These are phyloP conservation scores for Cryptoleucopteryx plumbea DNA, from an alignment of 2,113 vertebrate genomes.

Conservation along the genomic window DNA sequence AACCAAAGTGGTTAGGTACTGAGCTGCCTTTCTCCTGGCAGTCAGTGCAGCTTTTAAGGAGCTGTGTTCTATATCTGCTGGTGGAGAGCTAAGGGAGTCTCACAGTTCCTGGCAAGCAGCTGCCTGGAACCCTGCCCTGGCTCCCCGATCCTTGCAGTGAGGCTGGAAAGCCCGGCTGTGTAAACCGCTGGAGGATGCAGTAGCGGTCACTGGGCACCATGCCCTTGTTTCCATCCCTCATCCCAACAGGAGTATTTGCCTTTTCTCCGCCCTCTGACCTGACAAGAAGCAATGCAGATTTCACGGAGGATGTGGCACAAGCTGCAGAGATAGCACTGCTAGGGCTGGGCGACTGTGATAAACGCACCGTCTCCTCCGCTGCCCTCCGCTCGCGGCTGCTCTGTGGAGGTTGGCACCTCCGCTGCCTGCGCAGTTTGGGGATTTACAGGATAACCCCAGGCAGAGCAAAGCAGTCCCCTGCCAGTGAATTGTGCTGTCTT, in stretches of 20 bases:
- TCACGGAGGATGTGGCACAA: not conserved
- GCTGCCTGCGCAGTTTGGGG: not conserved
- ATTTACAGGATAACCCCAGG: not conserved
- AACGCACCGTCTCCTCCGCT: not conserved
- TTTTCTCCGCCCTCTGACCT: not conserved
- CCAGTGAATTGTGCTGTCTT: not conserved
- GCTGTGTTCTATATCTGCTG: not conserved
- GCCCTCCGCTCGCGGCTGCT: not conserved
- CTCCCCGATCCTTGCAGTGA: fast-evolving
- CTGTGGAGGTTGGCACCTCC: fast-evolving
- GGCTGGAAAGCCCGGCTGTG: not conserved
- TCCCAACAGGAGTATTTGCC: not conserved
- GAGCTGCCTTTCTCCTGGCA: not conserved
- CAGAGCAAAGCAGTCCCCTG: not conserved
- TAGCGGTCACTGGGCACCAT: not conserved
- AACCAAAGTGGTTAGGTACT: not conserved
- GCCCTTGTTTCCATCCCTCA: not conserved
- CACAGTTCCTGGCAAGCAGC: not conserved
- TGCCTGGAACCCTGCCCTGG: not conserved
- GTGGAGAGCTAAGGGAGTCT: not conserved
- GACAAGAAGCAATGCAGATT: not conserved
- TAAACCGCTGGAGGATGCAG: not conserved
- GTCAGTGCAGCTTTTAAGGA: not conserved
- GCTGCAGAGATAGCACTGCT: not conserved
- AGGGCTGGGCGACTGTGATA: not conserved